phyloP scores from a whole-genome alignment of 1,140 invertebrate species.

The Panulirus ornatus region DNA sequence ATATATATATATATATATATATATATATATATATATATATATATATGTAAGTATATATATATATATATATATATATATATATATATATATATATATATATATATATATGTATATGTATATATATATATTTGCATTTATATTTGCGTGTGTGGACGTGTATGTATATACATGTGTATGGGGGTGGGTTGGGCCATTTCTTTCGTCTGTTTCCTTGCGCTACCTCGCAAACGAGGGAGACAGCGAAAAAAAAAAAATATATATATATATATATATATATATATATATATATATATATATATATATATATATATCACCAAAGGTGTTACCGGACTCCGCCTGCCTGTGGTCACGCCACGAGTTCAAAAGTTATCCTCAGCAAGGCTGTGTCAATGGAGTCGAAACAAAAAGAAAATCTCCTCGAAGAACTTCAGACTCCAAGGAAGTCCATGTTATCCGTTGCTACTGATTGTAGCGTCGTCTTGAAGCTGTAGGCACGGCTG shows the following conservation, averaged over 20 bases:
- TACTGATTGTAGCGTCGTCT: too few relatives aligned
- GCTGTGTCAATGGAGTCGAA: too few relatives aligned
- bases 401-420: too few relatives aligned
- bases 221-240: too few relatives aligned
- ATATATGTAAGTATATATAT: constrained; percentile 22
- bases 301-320: constrained; percentile 31
- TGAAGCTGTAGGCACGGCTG: too few relatives aligned
- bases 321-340: too few relatives aligned
- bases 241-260: not conserved
- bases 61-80: constrained; percentile 22
- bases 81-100: not conserved
- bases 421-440: too few relatives aligned
- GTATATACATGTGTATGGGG: constrained; percentile 10
- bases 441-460: too few relatives aligned
- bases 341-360: too few relatives aligned
- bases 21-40: constrained; percentile 14
- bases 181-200: too few relatives aligned
- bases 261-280: constrained; percentile 29
- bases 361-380: too few relatives aligned
- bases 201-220: too few relatives aligned
- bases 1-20: constrained; percentile 14
- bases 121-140: constrained; percentile 6
- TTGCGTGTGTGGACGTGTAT: not conserved
- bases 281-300: constrained; percentile 31
- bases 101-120: constrained; percentile 17